Evolutionary conservation across 2,797 vertebrate genomes (phyloP).

Genomic region (Kryptopterus vitreolus): DNA sequence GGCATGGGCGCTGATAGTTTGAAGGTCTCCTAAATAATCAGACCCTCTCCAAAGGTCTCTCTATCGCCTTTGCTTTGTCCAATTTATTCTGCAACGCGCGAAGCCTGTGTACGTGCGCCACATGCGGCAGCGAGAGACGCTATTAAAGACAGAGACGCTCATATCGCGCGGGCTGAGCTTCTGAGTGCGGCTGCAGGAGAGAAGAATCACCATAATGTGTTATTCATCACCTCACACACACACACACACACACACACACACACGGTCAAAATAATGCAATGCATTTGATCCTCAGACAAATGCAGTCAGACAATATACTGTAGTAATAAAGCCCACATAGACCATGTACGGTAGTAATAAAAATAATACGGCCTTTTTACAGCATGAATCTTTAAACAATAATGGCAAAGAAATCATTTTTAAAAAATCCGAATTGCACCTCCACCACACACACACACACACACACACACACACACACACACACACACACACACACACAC

Average conservation of each 20-base stretch:
- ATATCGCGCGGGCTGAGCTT: slow-evolving; percentile 36
- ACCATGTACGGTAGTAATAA: too few species aligned
- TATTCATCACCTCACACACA: slow-evolving; percentile 51
- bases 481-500: too few species aligned
- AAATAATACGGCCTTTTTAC: background rate
- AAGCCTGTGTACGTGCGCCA: slow-evolving; percentile 32
- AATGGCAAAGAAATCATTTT: background rate
- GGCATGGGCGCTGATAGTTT: background rate
- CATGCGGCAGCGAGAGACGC: slow-evolving; percentile 34
- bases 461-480: too few species aligned
- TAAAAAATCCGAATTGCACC: background rate
- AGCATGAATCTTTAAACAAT: background rate
- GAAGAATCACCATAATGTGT: slow-evolving; percentile 55
- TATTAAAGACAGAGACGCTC: slow-evolving; percentile 35
- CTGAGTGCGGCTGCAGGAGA: slow-evolving; percentile 36
- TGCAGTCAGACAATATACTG: background rate
- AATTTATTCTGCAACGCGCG: slow-evolving; percentile 50
- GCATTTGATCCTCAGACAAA: slow-evolving; percentile 19
- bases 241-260: slow-evolving; percentile 26
- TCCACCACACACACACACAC: too few species aligned
- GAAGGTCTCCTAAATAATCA: slow-evolving; percentile 40
- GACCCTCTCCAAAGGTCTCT: slow-evolving; percentile 33
- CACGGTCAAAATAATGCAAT: background rate
- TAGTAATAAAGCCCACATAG: background rate
- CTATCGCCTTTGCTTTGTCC: slow-evolving; percentile 42